Evolutionary conservation across 1,140 invertebrate genomes (phyloP), one percentile per base, ranked within the genome.

Genomic region (Eurosta solidaginis): DNA sequence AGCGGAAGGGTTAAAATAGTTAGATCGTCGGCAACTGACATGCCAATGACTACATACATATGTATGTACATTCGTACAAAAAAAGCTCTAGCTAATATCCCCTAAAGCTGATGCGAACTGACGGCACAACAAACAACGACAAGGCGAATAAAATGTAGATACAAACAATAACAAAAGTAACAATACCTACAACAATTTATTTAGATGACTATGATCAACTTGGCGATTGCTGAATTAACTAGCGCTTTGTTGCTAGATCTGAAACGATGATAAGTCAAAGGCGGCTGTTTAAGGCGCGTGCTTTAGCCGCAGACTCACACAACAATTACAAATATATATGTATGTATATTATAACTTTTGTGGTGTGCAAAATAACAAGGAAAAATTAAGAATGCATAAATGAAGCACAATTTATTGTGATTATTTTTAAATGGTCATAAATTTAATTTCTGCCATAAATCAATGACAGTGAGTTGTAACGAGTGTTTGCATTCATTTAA

Each of bases 371-470:
- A 40, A 63, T n/a, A n/a, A n/a, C n/a, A n/a, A n/a, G n/a, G n/a
- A n/a, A n/a, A n/a, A n/a, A n/a, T n/a, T n/a, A n/a, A n/a, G n/a
- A n/a, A n/a, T n/a, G n/a, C n/a, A n/a, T n/a, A n/a, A 63, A 63
- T 22, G 40, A 68, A 40, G 40, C 59, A 40, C 29, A 68, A 68
- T 68, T 68, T 40, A 68, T 68, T 68, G 33, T 68, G 59, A 68
- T 68, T 68, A 68, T 68, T 68, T 68, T 68, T 68, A 68, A 68
- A 68, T 68, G 59, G 59, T 9, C 33, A 68, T 42, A 68, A 68
- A 68, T 68, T 68, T 68, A 68, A 40, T 68, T 68, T 68, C 59
- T 68, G 59, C 33, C 59, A 68, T 68, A 68, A 68, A 68, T 68
- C 59, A 68, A 22, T 33, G 17, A 40, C 33, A 40, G 12, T 22